Evolutionary conservation across 1,140 invertebrate genomes (phyloP).

Genomic region (Leguminivora glycinivorella): DNA sequence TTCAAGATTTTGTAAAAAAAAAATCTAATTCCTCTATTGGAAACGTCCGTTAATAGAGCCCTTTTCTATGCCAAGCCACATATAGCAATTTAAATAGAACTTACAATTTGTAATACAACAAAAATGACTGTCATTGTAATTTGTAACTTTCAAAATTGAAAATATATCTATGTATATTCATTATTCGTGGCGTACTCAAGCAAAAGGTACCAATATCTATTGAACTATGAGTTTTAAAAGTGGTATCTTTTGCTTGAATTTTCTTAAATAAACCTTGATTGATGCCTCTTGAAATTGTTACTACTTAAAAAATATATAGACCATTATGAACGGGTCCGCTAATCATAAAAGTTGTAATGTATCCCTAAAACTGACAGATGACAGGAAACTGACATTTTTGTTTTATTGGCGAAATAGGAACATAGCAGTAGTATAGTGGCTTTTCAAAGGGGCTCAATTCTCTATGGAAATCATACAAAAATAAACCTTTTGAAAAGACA

Average conservation of each 20-base stretch:
- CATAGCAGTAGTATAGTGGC: too few relatives aligned
- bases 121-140: background rate
- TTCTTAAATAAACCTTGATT: slow-evolving; percentile 1
- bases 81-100: background rate
- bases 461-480: too few relatives aligned
- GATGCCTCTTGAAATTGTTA: slow-evolving; percentile 48
- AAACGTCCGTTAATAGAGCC: too few relatives aligned
- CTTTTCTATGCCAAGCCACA: too few relatives aligned
- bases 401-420: too few relatives aligned
- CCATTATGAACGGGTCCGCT: slow-evolving; percentile 49
- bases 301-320: slow-evolving; percentile 44
- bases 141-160: background rate
- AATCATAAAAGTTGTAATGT: slow-evolving; percentile 63
- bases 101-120: background rate
- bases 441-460: too few relatives aligned
- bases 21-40: too few relatives aligned
- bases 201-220: background rate
- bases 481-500: too few relatives aligned
- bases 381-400: background rate
- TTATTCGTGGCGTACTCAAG: too few relatives aligned
- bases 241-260: background rate
- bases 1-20: too few relatives aligned
- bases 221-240: background rate
- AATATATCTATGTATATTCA: background rate
- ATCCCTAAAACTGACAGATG: slow-evolving; percentile 48